Evolutionary conservation across 2,797 vertebrate species (phyloP).

Genomic region (Dipus sagitta): DNA sequence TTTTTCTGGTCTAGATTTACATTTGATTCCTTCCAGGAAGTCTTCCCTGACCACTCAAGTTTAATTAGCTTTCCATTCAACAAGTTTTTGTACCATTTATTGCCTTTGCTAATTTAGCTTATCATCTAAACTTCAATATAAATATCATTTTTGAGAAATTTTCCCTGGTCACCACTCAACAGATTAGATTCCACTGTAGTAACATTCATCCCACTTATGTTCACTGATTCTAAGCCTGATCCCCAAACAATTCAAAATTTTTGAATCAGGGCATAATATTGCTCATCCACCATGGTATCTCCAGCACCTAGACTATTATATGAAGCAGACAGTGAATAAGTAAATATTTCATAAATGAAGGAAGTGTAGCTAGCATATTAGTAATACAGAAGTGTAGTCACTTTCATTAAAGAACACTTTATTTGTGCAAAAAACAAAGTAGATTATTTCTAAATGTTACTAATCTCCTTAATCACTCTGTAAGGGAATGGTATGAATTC

Average conservation of each 20-base stretch:
- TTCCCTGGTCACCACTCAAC: neutral
- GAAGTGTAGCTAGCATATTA: neutral
- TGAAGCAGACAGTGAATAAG: neutral
- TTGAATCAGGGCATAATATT: neutral
- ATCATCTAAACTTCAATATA: neutral
- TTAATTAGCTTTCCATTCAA: neutral
- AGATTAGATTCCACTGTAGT: neutral
- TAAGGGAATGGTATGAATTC: neutral
- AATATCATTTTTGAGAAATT: neutral
- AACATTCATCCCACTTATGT: neutral
- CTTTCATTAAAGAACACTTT: neutral
- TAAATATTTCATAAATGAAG: conserved; percentile 12
- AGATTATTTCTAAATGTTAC: neutral
- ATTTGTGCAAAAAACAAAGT: neutral
- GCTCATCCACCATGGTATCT: neutral
- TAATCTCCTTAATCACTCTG: neutral
- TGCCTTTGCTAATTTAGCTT: conserved; percentile 1
- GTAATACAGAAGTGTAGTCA: neutral
- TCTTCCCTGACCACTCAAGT: neutral
- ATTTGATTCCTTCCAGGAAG: neutral
- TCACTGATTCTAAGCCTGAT: neutral
- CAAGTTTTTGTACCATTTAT: neutral
- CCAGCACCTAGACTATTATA: neutral
- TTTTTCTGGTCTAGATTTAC: neutral
- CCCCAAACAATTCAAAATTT: neutral